A percentile compares a stretch with the other conserved stretches of the same genome.
Evolutionary conservation across 1,140 invertebrate species (phyloP).

Genomic region (Pogonus chalceus): DNA sequence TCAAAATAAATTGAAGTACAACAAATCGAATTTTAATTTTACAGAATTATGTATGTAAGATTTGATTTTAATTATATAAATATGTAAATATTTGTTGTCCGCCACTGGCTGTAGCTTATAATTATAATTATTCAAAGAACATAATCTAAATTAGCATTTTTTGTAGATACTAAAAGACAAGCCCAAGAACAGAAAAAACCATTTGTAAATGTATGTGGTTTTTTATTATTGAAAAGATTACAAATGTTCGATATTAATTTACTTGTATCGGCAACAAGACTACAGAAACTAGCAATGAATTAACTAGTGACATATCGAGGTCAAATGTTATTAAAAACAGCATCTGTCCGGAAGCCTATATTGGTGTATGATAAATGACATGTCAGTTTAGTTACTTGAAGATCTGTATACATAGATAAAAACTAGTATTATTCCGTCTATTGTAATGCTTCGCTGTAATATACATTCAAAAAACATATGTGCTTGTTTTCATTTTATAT

Average conservation of each 20-base stretch:
- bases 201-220: neutral
- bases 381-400: neutral
- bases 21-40: too few species aligned
- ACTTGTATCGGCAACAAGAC: too few species aligned
- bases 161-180: too few species aligned
- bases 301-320: neutral
- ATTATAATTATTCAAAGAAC: too few species aligned
- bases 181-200: too few species aligned
- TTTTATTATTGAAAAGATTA: neutral
- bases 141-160: too few species aligned
- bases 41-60: too few species aligned
- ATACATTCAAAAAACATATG: neutral
- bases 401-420: neutral
- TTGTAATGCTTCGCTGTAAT: slow-evolving; percentile 1
- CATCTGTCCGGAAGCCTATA: slow-evolving; percentile 2
- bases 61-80: too few species aligned
- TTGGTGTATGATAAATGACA: slow-evolving; percentile 4
- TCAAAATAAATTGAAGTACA: too few species aligned
- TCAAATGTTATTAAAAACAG: slow-evolving; percentile 4
- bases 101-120: too few species aligned
- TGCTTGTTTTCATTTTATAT: neutral
- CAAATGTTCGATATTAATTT: neutral
- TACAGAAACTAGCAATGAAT: neutral
- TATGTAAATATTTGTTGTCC: too few species aligned
- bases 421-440: neutral